Evolutionary conservation across 2,797 vertebrate species (phyloP).

Genomic region (Galago senegalensis): DNA sequence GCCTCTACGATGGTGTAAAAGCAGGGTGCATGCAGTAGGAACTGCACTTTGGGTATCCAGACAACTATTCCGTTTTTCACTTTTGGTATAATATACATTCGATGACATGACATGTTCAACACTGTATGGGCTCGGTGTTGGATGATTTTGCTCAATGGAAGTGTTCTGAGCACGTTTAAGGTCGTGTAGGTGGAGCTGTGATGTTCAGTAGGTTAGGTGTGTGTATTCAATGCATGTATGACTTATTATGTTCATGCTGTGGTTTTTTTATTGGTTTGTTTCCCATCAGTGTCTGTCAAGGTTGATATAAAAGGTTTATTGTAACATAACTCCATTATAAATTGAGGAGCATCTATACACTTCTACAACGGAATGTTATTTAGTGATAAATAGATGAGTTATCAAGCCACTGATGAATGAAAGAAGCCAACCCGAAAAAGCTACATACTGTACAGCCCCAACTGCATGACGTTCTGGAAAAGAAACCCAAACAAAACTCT

Average conservation of each 20-base stretch:
- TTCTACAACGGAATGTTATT: not conserved
- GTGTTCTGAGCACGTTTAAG: not conserved
- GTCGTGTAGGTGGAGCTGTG: not conserved
- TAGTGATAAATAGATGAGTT: slow-evolving; percentile 1
- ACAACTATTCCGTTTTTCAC: not conserved
- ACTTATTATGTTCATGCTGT: not conserved
- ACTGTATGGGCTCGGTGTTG: not conserved
- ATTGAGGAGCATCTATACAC: not conserved
- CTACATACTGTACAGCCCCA: not conserved
- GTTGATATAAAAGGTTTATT: not conserved
- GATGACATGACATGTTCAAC: not conserved
- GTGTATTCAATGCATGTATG: not conserved
- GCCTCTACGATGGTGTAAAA: not conserved
- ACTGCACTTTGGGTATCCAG: not conserved
- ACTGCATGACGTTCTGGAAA: not conserved
- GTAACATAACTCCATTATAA: not conserved
- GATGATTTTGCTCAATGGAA: not conserved
- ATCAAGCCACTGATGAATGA: not conserved
- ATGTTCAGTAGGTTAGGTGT: not conserved
- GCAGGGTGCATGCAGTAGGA: not conserved
- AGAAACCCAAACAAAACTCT: not conserved
- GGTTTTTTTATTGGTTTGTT: not conserved
- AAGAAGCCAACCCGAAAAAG: not conserved
- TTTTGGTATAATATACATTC: not conserved
- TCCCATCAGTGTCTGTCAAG: not conserved